phyloP scores from a whole-genome alignment of 2,797 vertebrate genomes.

The Leptoclinus maculatus region DNA sequence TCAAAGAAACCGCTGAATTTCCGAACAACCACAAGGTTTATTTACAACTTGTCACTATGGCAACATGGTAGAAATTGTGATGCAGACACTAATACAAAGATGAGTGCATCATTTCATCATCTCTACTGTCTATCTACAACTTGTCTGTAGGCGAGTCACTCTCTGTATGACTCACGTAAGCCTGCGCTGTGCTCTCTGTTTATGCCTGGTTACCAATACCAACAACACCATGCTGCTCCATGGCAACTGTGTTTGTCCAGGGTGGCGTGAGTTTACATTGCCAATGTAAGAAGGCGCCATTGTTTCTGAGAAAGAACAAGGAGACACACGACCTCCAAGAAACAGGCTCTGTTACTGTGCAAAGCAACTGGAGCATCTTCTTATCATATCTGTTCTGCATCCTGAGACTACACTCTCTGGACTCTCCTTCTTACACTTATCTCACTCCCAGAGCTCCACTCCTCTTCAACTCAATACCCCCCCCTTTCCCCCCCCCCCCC shows the following conservation, averaged over 20 bases:
- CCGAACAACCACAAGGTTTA: not conserved
- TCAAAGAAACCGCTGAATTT: slow-evolving; percentile 12
- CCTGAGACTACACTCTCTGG: slow-evolving; percentile 26
- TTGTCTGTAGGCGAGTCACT: slow-evolving; percentile 8
- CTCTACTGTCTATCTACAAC: not conserved
- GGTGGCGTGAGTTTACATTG: slow-evolving; percentile 43
- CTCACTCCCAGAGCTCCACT: slow-evolving; percentile 41
- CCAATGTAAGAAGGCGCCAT: slow-evolving; percentile 23
- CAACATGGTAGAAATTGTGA: not conserved
- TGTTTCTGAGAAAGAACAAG: slow-evolving; percentile 6
- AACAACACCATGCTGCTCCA: slow-evolving; percentile 46
- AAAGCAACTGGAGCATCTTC: not conserved
- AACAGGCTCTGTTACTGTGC: not conserved
- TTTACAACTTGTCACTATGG: slow-evolving; percentile 26
- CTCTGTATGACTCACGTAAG: slow-evolving; percentile 59
- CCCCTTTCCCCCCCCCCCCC: not conserved
- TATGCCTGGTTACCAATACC: slow-evolving; percentile 49
- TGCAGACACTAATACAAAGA: not conserved
- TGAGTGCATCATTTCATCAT: not conserved
- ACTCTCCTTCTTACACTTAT: slow-evolving; percentile 35
- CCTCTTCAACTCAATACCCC: not conserved
- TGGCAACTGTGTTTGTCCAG: slow-evolving; percentile 54
- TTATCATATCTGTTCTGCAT: slow-evolving; percentile 48
- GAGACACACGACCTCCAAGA: not conserved
- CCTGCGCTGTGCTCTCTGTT: not conserved